phyloP scores from a whole-genome alignment of 2,888 invertebrate species.

The Griposia aprilina region DNA sequence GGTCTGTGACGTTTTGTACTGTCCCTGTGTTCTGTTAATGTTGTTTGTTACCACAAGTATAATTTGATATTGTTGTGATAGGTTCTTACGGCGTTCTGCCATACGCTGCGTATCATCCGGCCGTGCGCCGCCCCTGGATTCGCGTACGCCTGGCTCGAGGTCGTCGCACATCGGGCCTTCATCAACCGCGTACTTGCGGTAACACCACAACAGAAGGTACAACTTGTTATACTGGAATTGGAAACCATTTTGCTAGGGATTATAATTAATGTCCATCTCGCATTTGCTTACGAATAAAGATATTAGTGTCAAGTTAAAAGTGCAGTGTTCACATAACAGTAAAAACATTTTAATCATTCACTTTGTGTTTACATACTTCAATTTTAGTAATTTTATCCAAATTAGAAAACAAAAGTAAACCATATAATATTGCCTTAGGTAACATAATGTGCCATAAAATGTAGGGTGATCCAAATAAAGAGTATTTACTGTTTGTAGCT shows the following conservation, averaged over 20 bases:
- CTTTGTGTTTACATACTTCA: neutral
- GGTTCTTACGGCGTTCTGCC: conserved; percentile 98
- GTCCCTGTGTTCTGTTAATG: conserved; percentile 7
- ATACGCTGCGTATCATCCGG: conserved; percentile 97
- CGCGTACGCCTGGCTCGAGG: conserved; percentile 99
- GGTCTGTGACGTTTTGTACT: conserved; percentile 25
- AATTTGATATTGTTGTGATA: conserved; percentile 69
- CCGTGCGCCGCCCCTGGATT: conserved; percentile 99
- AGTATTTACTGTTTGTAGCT: neutral
- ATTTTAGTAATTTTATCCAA: conserved; percentile 2
- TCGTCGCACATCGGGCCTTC: conserved; percentile 99
- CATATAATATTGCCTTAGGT: neutral
- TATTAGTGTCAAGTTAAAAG: neutral
- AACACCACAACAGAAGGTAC: conserved; percentile 96
- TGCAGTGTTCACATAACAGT: neutral
- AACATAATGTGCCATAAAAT: neutral
- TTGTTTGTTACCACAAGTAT: neutral
- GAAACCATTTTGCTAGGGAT: neutral
- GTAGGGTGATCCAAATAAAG: conserved; percentile 21
- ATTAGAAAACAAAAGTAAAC: neutral
- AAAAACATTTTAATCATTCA: neutral
- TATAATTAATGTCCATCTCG: conserved; percentile 1
- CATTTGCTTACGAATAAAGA: conserved; percentile 18
- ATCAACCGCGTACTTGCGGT: conserved; percentile 97
- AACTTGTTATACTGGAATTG: neutral